phyloP scores from a whole-genome alignment of 2,888 invertebrate species.

The Osmoderma eremita region DNA sequence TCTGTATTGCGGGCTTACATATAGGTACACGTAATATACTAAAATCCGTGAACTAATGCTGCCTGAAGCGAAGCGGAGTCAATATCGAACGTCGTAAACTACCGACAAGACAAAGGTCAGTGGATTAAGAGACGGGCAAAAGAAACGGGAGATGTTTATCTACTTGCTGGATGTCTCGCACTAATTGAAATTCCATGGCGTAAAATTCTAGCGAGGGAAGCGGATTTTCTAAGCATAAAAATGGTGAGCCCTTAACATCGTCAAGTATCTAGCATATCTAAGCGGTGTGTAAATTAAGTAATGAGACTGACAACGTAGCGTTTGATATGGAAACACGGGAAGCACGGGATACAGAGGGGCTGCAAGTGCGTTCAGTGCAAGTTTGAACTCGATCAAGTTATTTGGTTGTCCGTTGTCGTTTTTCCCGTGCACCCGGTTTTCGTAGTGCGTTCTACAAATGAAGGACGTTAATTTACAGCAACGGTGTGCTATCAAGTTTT shows the following conservation, averaged over 20 bases:
- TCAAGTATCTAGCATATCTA: conserved; percentile 11
- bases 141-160: conserved; percentile 34
- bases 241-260: conserved; percentile 7
- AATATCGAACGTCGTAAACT: conserved; percentile 44
- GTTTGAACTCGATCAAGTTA: no score
- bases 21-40: conserved; percentile 33
- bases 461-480: no score
- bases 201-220: conserved; percentile 18
- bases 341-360: no score
- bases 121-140: conserved; percentile 33
- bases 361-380: no score
- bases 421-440: no score
- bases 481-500: no score
- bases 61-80: conserved; percentile 46
- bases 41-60: conserved; percentile 42
- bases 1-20: neutral
- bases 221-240: conserved; percentile 1
- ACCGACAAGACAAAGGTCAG: conserved; percentile 29
- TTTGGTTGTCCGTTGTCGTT: no score
- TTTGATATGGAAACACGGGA: no score
- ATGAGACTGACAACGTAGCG: no score
- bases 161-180: conserved; percentile 23
- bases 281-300: neutral
- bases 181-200: conserved; percentile 26
- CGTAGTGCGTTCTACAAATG: no score